phyloP scores from a whole-genome alignment of 1,140 invertebrate genomes.

The Atta texana region DNA sequence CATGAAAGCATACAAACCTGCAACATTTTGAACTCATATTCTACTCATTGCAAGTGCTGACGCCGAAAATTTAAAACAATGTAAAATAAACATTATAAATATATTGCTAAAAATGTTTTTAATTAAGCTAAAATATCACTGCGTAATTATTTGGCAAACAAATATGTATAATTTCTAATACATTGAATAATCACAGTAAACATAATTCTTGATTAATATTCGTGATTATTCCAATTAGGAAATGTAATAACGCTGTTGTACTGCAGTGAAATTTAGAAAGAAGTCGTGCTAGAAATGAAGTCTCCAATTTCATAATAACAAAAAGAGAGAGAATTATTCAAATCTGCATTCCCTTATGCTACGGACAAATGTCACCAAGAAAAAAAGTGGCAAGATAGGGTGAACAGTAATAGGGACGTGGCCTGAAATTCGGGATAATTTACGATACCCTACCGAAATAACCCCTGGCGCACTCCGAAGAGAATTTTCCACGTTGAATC shows the following conservation, averaged over 20 bases:
- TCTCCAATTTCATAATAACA: constrained; percentile 27
- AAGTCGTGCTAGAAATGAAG: not conserved
- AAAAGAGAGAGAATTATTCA: constrained; percentile 19
- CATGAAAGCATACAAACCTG: constrained; percentile 10
- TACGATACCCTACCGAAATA: constrained; percentile 62
- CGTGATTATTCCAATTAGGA: constrained; percentile 15
- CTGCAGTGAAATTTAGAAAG: constrained; percentile 8
- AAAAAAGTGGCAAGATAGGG: constrained; percentile 30
- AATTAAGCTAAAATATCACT: not conserved
- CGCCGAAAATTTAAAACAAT: not conserved
- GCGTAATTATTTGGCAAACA: not conserved
- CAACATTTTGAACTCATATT: not conserved
- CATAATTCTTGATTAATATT: not conserved
- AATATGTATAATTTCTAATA: not conserved
- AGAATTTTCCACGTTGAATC: constrained; percentile 61
- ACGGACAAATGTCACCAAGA: not conserved
- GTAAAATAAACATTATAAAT: not conserved
- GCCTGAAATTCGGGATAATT: constrained; percentile 65
- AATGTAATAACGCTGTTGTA: not conserved
- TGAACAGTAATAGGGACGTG: constrained; percentile 41
- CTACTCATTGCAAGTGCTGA: not conserved
- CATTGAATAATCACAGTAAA: not conserved
- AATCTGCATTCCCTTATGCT: not conserved
- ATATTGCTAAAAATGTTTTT: not conserved
- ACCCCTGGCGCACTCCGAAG: constrained; percentile 40